Evolutionary conservation across 1,140 invertebrate species (phyloP).

Genomic region (Drosophila grimshawi): DNA sequence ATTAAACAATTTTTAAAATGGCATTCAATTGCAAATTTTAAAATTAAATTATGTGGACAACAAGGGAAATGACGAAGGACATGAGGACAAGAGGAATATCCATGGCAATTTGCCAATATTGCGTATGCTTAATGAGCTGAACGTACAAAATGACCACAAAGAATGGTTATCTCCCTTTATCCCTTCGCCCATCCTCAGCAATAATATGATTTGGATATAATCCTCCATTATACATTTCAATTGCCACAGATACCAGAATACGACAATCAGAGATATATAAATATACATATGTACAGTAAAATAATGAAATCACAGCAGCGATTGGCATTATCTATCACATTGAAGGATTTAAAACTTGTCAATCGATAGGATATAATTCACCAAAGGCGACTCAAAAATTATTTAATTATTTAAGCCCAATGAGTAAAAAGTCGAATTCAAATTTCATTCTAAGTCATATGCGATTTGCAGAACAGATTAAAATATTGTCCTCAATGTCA

Average conservation of each 20-base stretch:
- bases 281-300: background rate
- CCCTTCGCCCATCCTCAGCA: background rate
- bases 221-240: conserved; percentile 27
- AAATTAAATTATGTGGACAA: conserved; percentile 73
- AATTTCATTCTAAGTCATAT: background rate
- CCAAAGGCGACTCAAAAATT: no score
- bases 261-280: conserved; percentile 28
- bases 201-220: conserved; percentile 34
- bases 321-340: background rate
- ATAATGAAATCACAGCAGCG: background rate
- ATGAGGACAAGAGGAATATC: conserved; percentile 29
- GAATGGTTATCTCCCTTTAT: conserved; percentile 18
- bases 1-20: conserved; percentile 75
- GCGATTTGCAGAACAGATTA: background rate
- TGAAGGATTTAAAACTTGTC: no score
- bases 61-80: conserved; percentile 33
- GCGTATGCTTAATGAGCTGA: conserved; percentile 73
- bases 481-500: background rate
- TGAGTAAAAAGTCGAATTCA: no score
- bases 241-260: conserved; percentile 22
- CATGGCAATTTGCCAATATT: conserved; percentile 69
- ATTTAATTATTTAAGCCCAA: no score
- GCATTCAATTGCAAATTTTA: conserved; percentile 65
- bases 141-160: conserved; percentile 42
- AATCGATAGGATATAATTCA: no score